A percentile compares a stretch with the other conserved stretches of the same genome.
Evolutionary conservation across 2,888 invertebrate species (phyloP).

Genomic region (Tanypteryx hageni): DNA sequence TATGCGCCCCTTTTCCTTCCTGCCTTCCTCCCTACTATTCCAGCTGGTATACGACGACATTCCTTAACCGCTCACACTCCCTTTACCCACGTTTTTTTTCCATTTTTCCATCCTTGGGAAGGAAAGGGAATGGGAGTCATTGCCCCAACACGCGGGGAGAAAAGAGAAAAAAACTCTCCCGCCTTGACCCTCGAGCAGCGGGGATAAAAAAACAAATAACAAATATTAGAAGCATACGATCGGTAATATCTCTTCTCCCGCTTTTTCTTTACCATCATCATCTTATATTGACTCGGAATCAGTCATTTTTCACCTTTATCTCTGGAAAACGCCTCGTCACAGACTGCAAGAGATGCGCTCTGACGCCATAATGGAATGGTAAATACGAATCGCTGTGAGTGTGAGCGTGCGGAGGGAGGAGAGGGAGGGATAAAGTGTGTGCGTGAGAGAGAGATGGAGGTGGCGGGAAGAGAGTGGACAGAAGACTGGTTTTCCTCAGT

Average conservation of each 20-base stretch:
- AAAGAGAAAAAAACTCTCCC: not conserved
- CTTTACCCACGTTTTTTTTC: not conserved
- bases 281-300: too few relatives aligned
- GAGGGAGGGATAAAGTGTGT: too few relatives aligned
- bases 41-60: conserved; percentile 1
- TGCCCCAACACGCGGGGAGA: not conserved
- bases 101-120: not conserved
- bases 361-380: not conserved
- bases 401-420: not conserved
- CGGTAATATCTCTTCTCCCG: too few relatives aligned
- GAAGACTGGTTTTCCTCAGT: not conserved
- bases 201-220: too few relatives aligned
- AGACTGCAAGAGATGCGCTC: not conserved
- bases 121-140: not conserved
- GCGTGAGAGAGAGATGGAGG: not conserved
- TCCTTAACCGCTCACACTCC: not conserved
- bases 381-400: not conserved
- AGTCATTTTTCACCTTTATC: not conserved
- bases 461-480: not conserved
- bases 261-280: too few relatives aligned
- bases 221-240: too few relatives aligned
- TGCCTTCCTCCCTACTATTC: not conserved
- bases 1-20: too few relatives aligned
- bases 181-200: not conserved
- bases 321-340: not conserved